These are phyloP conservation scores for Zaprionus kolodkinae DNA, from an alignment of 1,140 invertebrate species.

Conservation along the genomic window DNA sequence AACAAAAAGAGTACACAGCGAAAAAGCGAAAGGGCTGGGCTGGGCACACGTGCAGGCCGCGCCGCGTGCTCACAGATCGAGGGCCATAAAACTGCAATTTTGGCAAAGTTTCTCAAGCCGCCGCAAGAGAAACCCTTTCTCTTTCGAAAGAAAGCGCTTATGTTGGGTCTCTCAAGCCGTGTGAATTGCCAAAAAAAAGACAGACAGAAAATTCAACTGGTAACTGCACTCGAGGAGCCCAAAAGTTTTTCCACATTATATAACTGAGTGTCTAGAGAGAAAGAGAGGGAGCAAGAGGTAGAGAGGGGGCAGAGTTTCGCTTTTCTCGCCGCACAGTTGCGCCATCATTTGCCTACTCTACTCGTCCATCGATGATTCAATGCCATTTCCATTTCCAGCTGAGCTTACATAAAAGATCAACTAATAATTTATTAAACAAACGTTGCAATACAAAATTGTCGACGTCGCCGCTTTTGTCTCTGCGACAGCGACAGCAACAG, in stretches of 20 bases:
- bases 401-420: conserved; percentile 68
- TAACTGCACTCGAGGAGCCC: conserved; percentile 62
- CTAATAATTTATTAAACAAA: conserved; percentile 76
- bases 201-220: conserved; percentile 42
- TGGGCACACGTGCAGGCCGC: conserved; percentile 63
- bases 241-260: conserved; percentile 72
- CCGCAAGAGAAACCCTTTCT: conserved; percentile 71
- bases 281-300: background rate
- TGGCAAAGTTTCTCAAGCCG: conserved; percentile 66
- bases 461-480: conserved; percentile 47
- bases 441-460: conserved; percentile 66
- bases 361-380: conserved; percentile 76
- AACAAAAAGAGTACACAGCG: conserved; percentile 14
- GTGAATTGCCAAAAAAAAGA: conserved; percentile 45
- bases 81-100: conserved; percentile 75
- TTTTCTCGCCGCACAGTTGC: conserved; percentile 47
- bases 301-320: conserved; percentile 27
- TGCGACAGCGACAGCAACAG: conserved; percentile 3
- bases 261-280: conserved; percentile 41
- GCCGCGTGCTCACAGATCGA: conserved; percentile 40
- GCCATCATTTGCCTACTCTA: conserved; percentile 59
- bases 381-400: conserved; percentile 47
- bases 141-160: conserved; percentile 78
- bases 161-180: conserved; percentile 16
- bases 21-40: conserved; percentile 81